Evolutionary conservation across 2,797 vertebrate species (phyloP).

Genomic region (Channallabes apus): DNA sequence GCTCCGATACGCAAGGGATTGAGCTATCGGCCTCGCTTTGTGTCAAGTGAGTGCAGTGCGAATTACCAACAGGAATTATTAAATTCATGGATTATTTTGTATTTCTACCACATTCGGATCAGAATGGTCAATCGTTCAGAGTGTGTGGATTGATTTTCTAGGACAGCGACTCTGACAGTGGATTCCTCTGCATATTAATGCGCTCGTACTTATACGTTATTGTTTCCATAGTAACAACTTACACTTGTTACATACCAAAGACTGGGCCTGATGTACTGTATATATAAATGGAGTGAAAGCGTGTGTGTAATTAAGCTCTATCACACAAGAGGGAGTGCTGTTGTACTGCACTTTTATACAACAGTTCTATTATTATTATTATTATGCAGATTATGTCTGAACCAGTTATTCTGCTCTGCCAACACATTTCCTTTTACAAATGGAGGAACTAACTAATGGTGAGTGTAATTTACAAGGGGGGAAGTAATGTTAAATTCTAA

Average conservation of each 20-base stretch:
- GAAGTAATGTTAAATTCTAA: too few species aligned
- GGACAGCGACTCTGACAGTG: background rate
- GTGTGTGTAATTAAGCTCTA: background rate
- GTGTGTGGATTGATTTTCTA: background rate
- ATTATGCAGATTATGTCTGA: too few species aligned
- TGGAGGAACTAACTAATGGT: too few species aligned
- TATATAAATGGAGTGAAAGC: too few species aligned
- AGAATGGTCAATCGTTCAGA: background rate
- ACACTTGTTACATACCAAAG: background rate
- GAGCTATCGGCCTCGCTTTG: background rate
- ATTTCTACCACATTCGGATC: background rate
- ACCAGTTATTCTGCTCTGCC: too few species aligned
- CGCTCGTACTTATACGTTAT: background rate
- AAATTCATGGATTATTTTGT: background rate
- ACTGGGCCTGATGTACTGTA: background rate
- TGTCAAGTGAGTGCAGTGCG: background rate
- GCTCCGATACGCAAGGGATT: background rate
- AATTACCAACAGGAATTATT: background rate
- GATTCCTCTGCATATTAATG: background rate
- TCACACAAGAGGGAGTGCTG: too few species aligned
- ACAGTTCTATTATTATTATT: too few species aligned
- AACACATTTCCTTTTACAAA: too few species aligned
- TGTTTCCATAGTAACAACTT: background rate
- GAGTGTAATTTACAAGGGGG: too few species aligned
- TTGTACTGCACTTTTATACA: too few species aligned